phyloP scores from a whole-genome alignment of 2,113 vertebrate species.

The Myrmecobius fasciatus region DNA sequence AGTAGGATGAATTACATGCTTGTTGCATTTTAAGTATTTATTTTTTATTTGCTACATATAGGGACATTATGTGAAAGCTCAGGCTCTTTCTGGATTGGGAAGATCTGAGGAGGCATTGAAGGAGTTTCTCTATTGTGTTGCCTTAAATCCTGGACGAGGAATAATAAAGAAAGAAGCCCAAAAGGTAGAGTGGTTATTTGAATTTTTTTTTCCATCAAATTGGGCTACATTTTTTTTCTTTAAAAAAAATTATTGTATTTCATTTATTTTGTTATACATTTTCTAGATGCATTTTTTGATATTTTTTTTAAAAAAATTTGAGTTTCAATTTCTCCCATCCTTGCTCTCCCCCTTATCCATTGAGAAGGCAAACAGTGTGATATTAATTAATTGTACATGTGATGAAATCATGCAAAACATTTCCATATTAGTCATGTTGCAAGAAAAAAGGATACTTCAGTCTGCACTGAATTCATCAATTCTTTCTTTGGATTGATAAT shows the following conservation, averaged over 20 bases:
- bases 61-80: constrained; percentile 92
- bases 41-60: constrained; percentile 75
- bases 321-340: neutral
- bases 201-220: neutral
- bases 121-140: constrained; percentile 92
- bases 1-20: neutral
- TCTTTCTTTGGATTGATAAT: neutral
- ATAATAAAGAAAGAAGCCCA: constrained; percentile 92
- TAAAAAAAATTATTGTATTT: neutral
- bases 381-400: neutral
- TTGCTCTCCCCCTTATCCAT: neutral
- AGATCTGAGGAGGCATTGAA: constrained; percentile 91
- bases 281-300: neutral
- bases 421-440: neutral
- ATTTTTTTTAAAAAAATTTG: neutral
- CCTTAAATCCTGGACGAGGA: constrained; percentile 92
- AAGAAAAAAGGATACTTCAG: neutral
- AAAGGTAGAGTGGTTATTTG: constrained; percentile 84
- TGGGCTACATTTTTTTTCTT: neutral
- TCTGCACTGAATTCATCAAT: neutral
- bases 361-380: neutral
- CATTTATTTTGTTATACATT: neutral
- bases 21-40: constrained; percentile 29
- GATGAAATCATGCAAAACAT: neutral
- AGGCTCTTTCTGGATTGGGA: constrained; percentile 88